Percentiles rank a stretch among this genome's conserved stretches.
These are phyloP conservation scores for Phyllostomus discolor DNA, from an alignment of 2,113 vertebrate genomes.

Conservation along the genomic window DNA sequence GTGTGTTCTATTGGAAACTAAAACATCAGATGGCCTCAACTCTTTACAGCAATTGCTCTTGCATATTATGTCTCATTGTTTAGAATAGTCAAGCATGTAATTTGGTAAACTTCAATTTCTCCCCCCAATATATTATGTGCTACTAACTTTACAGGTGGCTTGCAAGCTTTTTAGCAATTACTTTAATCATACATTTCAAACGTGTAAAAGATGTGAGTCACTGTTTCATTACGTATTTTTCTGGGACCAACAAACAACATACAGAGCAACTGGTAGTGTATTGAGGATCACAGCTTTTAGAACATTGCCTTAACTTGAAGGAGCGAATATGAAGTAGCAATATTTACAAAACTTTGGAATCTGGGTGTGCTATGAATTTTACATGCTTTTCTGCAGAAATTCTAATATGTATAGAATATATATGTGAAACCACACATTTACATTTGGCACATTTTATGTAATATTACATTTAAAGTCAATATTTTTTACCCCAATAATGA, in stretches of 20 bases:
- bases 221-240: background rate
- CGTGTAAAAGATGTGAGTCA: background rate
- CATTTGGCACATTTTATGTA: background rate
- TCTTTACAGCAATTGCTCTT: background rate
- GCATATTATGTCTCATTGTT: background rate
- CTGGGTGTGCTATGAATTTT: background rate
- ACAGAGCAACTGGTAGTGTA: background rate
- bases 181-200: background rate
- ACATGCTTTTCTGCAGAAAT: background rate
- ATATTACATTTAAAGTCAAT: background rate
- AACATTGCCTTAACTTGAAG: background rate
- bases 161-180: background rate
- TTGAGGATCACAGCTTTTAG: background rate
- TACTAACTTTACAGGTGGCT: background rate
- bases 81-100: background rate
- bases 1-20: background rate
- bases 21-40: background rate
- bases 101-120: background rate
- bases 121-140: background rate
- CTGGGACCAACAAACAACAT: background rate
- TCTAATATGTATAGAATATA: background rate
- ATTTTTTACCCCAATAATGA: background rate
- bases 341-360: background rate
- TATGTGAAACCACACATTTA: background rate
- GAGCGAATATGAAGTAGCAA: background rate